These are phyloP conservation scores for Danio jaintianensis DNA, from an alignment of 2,797 vertebrate genomes.

Conservation along the genomic window DNA sequence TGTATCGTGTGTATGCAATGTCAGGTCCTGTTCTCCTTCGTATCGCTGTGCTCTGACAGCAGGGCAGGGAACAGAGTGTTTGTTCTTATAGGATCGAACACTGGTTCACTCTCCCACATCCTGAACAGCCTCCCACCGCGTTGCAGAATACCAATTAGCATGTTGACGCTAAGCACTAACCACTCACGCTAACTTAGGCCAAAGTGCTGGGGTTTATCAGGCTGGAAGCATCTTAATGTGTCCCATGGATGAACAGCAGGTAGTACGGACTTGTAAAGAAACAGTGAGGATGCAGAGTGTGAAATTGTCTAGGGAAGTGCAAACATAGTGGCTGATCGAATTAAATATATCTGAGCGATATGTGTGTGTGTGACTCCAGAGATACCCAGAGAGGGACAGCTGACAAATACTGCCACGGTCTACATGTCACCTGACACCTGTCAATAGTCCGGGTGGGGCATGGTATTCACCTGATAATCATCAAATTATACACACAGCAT, in stretches of 20 bases:
- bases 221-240: slow-evolving; percentile 29
- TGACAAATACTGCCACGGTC: slow-evolving; percentile 81
- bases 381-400: slow-evolving; percentile 75
- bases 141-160: slow-evolving; percentile 78
- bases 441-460: slow-evolving; percentile 72
- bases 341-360: slow-evolving; percentile 29
- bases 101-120: slow-evolving; percentile 69
- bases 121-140: slow-evolving; percentile 75
- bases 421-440: slow-evolving; percentile 83
- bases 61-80: slow-evolving; percentile 62
- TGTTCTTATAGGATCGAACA: slow-evolving; percentile 67
- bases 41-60: slow-evolving; percentile 65
- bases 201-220: slow-evolving; percentile 32
- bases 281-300: slow-evolving; percentile 2
- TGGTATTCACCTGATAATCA: slow-evolving; percentile 79
- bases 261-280: neutral
- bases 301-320: neutral
- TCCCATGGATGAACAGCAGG: neutral
- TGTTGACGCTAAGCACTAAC: slow-evolving; percentile 73
- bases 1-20: slow-evolving; percentile 48
- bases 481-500: slow-evolving; percentile 85
- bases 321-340: slow-evolving; percentile 16
- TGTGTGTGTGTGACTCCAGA: slow-evolving; percentile 69
- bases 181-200: slow-evolving; percentile 32
- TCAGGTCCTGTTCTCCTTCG: slow-evolving; percentile 61